phyloP scores from a whole-genome alignment of 2,797 vertebrate genomes.

The Chiroxiphia lanceolata region DNA sequence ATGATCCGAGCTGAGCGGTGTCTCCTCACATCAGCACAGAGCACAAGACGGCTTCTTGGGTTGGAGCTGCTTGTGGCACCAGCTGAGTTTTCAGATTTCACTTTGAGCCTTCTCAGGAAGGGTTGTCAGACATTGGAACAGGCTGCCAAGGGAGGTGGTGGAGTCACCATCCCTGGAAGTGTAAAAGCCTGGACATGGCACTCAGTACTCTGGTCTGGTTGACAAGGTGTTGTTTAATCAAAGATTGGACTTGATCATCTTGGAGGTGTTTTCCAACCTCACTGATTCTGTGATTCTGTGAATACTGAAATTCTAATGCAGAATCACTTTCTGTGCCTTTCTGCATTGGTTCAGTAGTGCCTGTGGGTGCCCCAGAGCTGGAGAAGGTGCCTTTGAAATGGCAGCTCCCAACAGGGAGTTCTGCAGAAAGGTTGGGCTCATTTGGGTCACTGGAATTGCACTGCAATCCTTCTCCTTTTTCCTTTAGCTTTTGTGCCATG shows the following conservation, averaged over 20 bases:
- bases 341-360: not conserved
- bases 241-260: not conserved
- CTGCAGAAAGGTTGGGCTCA: not conserved
- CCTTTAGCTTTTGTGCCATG: not conserved
- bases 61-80: not conserved
- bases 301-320: not conserved
- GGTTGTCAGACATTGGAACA: not conserved
- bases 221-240: not conserved
- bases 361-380: not conserved
- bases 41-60: not conserved
- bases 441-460: not conserved
- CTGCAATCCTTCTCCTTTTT: not conserved
- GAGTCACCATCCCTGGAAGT: not conserved
- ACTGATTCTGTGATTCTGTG: not conserved
- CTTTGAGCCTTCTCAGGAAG: fast-evolving
- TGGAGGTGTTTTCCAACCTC: not conserved
- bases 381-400: not conserved
- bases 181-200: not conserved
- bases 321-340: not conserved
- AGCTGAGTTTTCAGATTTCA: not conserved
- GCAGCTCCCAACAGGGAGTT: not conserved
- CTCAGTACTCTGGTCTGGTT: not conserved
- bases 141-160: not conserved
- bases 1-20: not conserved
- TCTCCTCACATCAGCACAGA: not conserved